Evolutionary conservation across 2,888 invertebrate species (phyloP), one percentile per base, ranked within the genome.

Genomic region (Antheraea assamensis): DNA sequence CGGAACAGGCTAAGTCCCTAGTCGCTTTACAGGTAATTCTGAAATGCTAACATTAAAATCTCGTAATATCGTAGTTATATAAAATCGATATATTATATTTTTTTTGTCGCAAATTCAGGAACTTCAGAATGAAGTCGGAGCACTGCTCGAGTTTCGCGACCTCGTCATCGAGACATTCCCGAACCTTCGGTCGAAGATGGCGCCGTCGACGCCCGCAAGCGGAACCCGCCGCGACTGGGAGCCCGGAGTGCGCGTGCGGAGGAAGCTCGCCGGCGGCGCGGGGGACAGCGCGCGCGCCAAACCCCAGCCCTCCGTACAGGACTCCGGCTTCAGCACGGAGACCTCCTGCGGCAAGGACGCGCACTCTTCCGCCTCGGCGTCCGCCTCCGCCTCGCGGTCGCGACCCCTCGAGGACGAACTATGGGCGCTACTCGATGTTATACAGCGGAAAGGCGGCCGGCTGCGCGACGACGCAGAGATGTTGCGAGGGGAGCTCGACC

Each of bases 131-230:
- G 98, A 98, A 95, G 98, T 98, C 95, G 98, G 98, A 80, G 98
- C 98, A 84, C 94, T 98, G 85, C 96, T 98, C 93, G 98, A 98
- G 95, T 98, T 98, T 93, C 97, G 98, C 94, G 98, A 98, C 95
- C 96, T 98, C 96, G 98, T 98, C 96, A 98, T 98, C 96, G 98
- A 98, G 96, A 97, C 98, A 88, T 98, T 98, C 95, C 98, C 98
- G 85, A 97, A 98, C 95, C 96, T 98, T 90, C 97, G 98, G 90
- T 97, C 97, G 89, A 98, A 98, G 95, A 96, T 98, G 96, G 96
- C 97, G 87, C 96, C 96, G 83, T 95, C 96, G 85, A 93, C 94
- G 88, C 95, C 94, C 77, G 88, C 92, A 89, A 86, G 92, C 83
- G 92, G 89, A 81, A 84, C 93, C 85, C 91, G 93, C 76, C 94